These are phyloP conservation scores for Apis mellifera DNA, from an alignment of 1,140 invertebrate species.

Conservation along the genomic window DNA sequence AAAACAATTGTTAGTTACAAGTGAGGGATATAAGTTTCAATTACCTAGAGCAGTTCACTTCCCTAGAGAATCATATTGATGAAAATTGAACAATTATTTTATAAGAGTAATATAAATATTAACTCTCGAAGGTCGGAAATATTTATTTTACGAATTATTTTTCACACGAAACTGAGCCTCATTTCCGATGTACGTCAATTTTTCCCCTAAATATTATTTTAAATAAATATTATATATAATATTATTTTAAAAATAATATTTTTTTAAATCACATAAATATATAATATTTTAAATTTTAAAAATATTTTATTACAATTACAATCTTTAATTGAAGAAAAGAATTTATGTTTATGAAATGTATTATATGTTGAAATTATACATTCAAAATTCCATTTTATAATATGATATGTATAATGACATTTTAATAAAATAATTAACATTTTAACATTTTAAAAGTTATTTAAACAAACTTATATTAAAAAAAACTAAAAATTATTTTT, in stretches of 20 bases:
- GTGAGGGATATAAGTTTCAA: slow-evolving; percentile 4
- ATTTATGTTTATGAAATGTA: background rate
- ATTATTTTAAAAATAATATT: no score
- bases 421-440: background rate
- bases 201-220: background rate
- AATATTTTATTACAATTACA: no score
- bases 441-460: background rate
- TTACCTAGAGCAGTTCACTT: slow-evolving; percentile 1
- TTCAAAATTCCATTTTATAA: background rate
- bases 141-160: background rate
- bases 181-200: no score
- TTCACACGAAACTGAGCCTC: background rate
- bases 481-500: background rate
- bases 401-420: no score
- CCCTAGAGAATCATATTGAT: background rate
- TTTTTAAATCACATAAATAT: no score
- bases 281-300: no score
- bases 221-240: no score
- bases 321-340: background rate
- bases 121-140: background rate
- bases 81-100: slow-evolving; percentile 32
- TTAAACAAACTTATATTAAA: background rate
- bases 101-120: slow-evolving; percentile 8
- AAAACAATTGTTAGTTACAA: background rate
- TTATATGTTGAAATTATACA: background rate